phyloP scores from a whole-genome alignment of 2,113 vertebrate genomes.

The Embiotoca jacksoni region DNA sequence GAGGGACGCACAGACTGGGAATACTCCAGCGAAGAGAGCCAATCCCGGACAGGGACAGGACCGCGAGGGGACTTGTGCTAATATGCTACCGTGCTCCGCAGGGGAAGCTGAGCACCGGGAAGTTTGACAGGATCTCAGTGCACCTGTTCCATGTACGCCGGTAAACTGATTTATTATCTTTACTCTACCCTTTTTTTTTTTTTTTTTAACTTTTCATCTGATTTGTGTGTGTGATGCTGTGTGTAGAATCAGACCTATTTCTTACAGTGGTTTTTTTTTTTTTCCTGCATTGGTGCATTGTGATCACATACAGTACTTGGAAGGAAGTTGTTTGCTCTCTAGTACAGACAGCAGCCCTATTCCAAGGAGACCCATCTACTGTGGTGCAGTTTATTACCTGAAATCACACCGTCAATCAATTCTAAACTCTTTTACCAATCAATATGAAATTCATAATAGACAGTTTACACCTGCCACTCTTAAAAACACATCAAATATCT shows the following conservation, averaged over 20 bases:
- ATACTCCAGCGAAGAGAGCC: constrained; percentile 61
- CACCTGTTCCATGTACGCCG: constrained; percentile 77
- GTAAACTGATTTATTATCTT: constrained; percentile 65
- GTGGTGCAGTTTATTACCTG: constrained; percentile 30
- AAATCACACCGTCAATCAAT: not conserved
- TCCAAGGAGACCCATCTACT: not conserved
- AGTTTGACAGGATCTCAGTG: constrained; percentile 71
- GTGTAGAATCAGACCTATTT: not conserved
- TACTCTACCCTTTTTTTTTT: not conserved
- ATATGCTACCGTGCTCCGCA: constrained; percentile 70
- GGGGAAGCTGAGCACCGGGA: constrained; percentile 59
- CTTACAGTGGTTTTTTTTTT: constrained; percentile 14
- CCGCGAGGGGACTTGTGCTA: constrained; percentile 56
- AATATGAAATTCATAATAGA: constrained; percentile 5
- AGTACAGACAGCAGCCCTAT: not conserved
- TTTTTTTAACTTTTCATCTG: not conserved
- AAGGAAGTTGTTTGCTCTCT: constrained; percentile 40
- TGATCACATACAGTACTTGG: constrained; percentile 14
- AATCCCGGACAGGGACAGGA: constrained; percentile 56
- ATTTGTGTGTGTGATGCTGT: constrained; percentile 19
- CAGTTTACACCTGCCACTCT: not conserved
- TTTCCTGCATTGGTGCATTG: constrained; percentile 19
- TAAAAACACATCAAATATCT: not conserved
- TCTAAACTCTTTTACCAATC: not conserved
- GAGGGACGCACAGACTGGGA: constrained; percentile 56